A percentile compares a stretch with the other conserved stretches of the same genome.
These are phyloP conservation scores for Dyspetes luteomarginatus DNA, from an alignment of 2,888 invertebrate species.

Conservation along the genomic window DNA sequence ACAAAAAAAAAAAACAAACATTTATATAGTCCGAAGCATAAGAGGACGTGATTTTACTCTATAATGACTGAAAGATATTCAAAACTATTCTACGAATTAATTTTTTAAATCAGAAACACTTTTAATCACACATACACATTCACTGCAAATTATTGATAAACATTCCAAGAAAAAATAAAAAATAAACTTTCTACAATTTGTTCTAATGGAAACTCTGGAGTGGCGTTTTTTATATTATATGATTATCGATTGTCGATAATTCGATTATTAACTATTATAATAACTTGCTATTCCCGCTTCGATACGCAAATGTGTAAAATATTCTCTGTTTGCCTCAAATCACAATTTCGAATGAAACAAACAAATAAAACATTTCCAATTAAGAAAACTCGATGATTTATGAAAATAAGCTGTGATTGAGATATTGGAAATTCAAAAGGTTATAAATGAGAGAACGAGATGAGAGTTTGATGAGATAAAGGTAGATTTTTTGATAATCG, in stretches of 20 bases:
- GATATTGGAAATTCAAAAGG: slow-evolving; percentile 52
- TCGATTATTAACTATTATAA: slow-evolving; percentile 47
- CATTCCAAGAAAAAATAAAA: slow-evolving; percentile 50
- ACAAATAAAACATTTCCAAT: slow-evolving; percentile 49
- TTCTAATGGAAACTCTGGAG: slow-evolving; percentile 28
- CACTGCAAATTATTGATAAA: slow-evolving; percentile 23
- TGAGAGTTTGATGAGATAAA: not conserved
- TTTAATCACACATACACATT: slow-evolving; percentile 23
- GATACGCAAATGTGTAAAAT: slow-evolving; percentile 46
- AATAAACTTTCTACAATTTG: slow-evolving; percentile 50
- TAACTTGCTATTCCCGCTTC: slow-evolving; percentile 52
- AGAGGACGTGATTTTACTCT: not conserved
- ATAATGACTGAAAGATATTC: slow-evolving; percentile 37
- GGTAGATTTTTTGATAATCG: slow-evolving; percentile 15
- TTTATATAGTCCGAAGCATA: slow-evolving; percentile 26
- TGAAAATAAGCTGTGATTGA: slow-evolving; percentile 60
- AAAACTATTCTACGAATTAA: slow-evolving; percentile 29
- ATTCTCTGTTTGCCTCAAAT: slow-evolving; percentile 49
- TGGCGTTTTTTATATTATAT: slow-evolving; percentile 44
- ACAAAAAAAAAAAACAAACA: slow-evolving; percentile 10
- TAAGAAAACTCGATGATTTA: slow-evolving; percentile 42
- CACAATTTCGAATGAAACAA: slow-evolving; percentile 8
- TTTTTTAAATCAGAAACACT: slow-evolving; percentile 15
- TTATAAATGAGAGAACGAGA: slow-evolving; percentile 32
- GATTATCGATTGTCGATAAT: slow-evolving; percentile 48